Evolutionary conservation across 2,888 invertebrate genomes (phyloP), one percentile per base, ranked within the genome.

Genomic region (Dilophus febrilis): DNA sequence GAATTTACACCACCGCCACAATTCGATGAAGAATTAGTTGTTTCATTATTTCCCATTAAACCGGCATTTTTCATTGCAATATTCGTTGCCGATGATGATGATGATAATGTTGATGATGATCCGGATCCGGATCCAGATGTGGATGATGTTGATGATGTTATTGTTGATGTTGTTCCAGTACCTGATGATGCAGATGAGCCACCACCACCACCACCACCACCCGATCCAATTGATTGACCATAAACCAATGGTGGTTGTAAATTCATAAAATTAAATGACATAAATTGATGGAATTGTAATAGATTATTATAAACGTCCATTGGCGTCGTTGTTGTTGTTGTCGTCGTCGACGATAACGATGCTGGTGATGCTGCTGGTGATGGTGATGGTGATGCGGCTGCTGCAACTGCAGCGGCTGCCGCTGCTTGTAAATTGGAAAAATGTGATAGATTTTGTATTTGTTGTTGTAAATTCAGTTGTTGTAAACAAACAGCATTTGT

Each of bases 241-340:
- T 60, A 61, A 22, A 63, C 59, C 14, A 63, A 43, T 2, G 92
- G 91, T 18, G 92, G 91, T 55, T 91, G 91, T 40, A 94, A 70
- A 63, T 91, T 92, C 90, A 94, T 92, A 29, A 91, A 87, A 16
- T 90, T 90, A 44, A 90, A 64, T 48, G 82, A 81, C 72, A 94
- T 85, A 71, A 94, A 75, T 35, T 90, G 88, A 55, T 88, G 90
- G 54, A 90, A 76, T 56, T 88, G 83, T 50, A 83, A 85, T 47
- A 91, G 67, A 22, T 22, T n/a, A 53, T 82, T 82, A 46, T 84
- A 74, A 58, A 84, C 84, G 39, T 85, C 67, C 54, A 91, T 17
- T 3, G 37, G 16, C 22, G 22, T 4, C 22, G 22, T 6, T 22
- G 22, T 4, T 22, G 22, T 8, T 22, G 22, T 8, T 22, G 8